These are phyloP conservation scores for Pammene aurita DNA, from an alignment of 2,888 invertebrate species.

Conservation along the genomic window DNA sequence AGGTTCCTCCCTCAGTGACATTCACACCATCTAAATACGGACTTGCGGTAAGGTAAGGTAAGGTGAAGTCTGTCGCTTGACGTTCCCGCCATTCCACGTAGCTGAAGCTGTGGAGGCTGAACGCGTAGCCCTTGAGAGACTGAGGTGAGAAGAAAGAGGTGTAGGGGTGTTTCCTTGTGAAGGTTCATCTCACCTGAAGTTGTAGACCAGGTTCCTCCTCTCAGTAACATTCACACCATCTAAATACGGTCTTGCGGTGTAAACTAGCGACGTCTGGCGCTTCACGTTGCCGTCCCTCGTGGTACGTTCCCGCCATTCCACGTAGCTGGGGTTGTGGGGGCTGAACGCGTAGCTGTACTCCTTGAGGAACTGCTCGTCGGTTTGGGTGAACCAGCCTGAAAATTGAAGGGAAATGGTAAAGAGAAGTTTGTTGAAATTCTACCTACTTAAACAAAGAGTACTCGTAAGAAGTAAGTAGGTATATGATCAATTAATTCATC, in stretches of 20 bases:
- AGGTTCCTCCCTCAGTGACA: conserved; percentile 95
- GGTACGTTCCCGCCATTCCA: conserved; percentile 93
- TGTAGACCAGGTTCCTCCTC: conserved; percentile 94
- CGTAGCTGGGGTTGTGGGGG: conserved; percentile 86
- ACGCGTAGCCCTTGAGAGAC: conserved; percentile 81
- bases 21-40: conserved; percentile 92
- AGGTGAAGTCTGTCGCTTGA: conserved; percentile 87
- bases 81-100: conserved; percentile 91
- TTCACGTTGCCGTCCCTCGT: conserved; percentile 84
- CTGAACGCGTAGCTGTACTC: conserved; percentile 92
- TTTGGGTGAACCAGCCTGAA: conserved; percentile 92
- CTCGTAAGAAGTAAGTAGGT: too few relatives aligned
- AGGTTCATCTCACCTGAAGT: conserved; percentile 80
- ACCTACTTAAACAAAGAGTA: too few relatives aligned
- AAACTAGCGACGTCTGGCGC: conserved; percentile 88
- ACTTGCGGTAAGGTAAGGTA: conserved; percentile 89
- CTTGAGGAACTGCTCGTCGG: conserved; percentile 89
- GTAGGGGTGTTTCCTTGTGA: too few relatives aligned
- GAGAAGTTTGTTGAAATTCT: too few relatives aligned
- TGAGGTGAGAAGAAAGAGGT: too few relatives aligned
- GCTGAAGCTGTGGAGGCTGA: conserved; percentile 85
- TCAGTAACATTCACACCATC: conserved; percentile 94
- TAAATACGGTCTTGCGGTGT: conserved; percentile 89
- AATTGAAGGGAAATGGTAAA: conserved; percentile 28
- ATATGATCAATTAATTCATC: too few relatives aligned